These are phyloP conservation scores for Plumapathes pennacea DNA, from an alignment of 92 coral and sea anemone genomes.

Conservation along the genomic window DNA sequence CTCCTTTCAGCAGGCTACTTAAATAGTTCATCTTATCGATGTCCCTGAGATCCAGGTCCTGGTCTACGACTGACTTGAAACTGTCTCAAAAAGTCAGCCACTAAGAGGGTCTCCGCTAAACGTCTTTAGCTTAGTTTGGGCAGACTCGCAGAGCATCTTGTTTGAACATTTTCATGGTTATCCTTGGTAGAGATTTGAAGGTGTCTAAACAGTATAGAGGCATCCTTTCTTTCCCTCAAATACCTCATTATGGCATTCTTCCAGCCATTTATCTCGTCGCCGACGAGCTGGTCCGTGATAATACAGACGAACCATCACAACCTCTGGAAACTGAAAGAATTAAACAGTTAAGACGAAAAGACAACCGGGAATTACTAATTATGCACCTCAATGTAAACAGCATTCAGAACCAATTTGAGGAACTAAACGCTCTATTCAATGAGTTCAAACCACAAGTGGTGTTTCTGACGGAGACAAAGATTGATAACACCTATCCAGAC, in stretches of 20 bases:
- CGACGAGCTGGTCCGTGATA: no score
- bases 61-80: constrained; percentile 27
- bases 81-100: constrained; percentile 65
- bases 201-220: constrained; percentile 34
- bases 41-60: constrained; percentile 22
- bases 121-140: constrained; percentile 41
- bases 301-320: no score
- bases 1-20: constrained; percentile 28
- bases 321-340: no score
- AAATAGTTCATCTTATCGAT: constrained; percentile 38
- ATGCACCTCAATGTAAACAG: constrained; percentile 26
- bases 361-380: constrained; percentile 21
- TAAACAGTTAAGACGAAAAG: constrained; percentile 26
- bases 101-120: constrained; percentile 43
- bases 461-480: constrained; percentile 23
- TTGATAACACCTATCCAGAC: constrained; percentile 13
- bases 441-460: constrained; percentile 22
- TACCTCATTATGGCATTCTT: constrained; percentile 12
- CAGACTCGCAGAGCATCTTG: no score
- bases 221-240: constrained; percentile 23
- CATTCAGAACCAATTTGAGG: constrained; percentile 19
- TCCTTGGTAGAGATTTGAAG: no score
- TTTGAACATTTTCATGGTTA: no score
- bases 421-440: constrained; percentile 8
- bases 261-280: constrained; percentile 18